Evolutionary conservation across 1,140 invertebrate species (phyloP).

Genomic region (Scaptomyza pallida): DNA sequence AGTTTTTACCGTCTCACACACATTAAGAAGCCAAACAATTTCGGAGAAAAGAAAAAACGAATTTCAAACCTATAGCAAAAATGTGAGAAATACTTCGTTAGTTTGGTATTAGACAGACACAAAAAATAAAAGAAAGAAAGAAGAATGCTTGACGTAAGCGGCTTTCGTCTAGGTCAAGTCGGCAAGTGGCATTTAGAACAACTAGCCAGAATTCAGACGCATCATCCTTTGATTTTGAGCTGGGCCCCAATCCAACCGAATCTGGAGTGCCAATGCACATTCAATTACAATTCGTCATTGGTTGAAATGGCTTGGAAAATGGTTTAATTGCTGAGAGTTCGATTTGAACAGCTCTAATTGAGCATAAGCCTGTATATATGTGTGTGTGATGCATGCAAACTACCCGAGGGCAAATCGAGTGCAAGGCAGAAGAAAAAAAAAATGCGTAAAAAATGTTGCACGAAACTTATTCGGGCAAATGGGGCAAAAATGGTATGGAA

Average conservation of each 20-base stretch:
- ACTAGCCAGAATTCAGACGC: constrained; percentile 35
- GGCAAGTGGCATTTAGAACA: constrained; percentile 40
- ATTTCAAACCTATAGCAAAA: constrained; percentile 18
- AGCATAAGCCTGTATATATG: constrained; percentile 48
- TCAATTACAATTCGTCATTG: constrained; percentile 66
- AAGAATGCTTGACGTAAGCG: constrained; percentile 60
- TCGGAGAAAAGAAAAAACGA: constrained; percentile 35
- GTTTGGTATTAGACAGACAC: constrained; percentile 55
- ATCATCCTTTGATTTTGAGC: not conserved
- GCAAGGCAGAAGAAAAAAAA: too few relatives aligned
- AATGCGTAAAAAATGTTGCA: constrained; percentile 64
- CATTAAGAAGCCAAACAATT: constrained; percentile 61
- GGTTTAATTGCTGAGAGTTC: constrained; percentile 70
- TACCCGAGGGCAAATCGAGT: constrained; percentile 5
- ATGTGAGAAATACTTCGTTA: constrained; percentile 58
- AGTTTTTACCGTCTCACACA: not conserved
- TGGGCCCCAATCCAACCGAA: not conserved
- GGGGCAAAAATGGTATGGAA: constrained; percentile 56
- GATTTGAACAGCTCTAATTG: constrained; percentile 74
- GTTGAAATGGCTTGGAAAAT: constrained; percentile 74
- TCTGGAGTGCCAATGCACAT: constrained; percentile 21
- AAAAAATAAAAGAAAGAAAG: constrained; percentile 7
- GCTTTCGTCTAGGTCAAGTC: constrained; percentile 79
- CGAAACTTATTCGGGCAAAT: constrained; percentile 71
- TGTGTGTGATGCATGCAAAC: constrained; percentile 2